These are phyloP conservation scores for Zelostemma sp. DNA, from an alignment of 1,140 invertebrate species.

Conservation along the genomic window DNA sequence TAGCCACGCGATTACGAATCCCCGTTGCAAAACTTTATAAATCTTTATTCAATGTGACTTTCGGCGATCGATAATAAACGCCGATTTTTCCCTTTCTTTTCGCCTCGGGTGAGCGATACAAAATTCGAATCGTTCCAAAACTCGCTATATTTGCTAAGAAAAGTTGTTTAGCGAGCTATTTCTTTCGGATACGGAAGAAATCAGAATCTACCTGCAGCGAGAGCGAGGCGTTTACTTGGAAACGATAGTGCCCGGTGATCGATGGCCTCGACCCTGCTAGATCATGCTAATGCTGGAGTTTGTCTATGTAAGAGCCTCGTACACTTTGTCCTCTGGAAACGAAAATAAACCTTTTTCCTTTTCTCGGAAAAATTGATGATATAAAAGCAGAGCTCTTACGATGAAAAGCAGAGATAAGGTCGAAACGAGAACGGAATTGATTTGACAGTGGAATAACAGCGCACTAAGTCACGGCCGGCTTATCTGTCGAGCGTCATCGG, in stretches of 20 bases:
- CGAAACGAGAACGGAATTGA: too few species aligned
- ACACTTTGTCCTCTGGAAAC: not conserved
- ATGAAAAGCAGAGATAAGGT: too few species aligned
- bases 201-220: not conserved
- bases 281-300: slow-evolving; percentile 38
- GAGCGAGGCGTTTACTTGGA: slow-evolving; percentile 17
- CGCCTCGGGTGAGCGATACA: too few species aligned
- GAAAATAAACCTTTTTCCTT: too few species aligned
- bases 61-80: slow-evolving; percentile 7
- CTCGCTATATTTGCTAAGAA: too few species aligned
- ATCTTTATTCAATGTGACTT: slow-evolving; percentile 15
- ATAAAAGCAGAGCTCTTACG: too few species aligned
- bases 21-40: slow-evolving; percentile 1
- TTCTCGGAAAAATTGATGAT: too few species aligned
- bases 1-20: slow-evolving; percentile 41
- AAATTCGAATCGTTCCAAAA: too few species aligned
- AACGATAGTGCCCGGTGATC: slow-evolving; percentile 34
- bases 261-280: slow-evolving; percentile 32
- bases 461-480: not conserved
- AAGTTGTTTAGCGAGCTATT: too few species aligned
- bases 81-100: too few species aligned
- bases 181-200: too few species aligned
- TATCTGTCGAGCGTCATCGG: slow-evolving; percentile 12
- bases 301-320: slow-evolving; percentile 18
- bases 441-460: slow-evolving; percentile 15